Conservation (phyloP, 2,113 vertebrate species). For the Echinops telfairi region DNA sequence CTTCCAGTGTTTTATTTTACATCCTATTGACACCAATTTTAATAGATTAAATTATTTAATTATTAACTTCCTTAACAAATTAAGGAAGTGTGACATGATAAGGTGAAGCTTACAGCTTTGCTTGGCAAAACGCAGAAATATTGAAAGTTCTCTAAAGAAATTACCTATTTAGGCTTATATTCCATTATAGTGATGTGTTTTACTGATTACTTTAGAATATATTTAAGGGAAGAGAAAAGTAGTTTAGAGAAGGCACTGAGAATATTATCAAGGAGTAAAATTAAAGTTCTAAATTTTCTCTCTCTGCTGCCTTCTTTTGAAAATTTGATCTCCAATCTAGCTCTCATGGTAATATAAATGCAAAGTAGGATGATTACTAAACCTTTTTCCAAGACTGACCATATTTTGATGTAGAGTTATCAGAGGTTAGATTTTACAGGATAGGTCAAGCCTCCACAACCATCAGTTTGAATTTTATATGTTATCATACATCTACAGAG, state of each 20-base stretch:
- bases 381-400: slow-evolving; percentile 21
- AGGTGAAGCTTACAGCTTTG: not conserved
- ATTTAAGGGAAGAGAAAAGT: slow-evolving; percentile 8
- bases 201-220: slow-evolving; percentile 32
- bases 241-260: slow-evolving; percentile 38
- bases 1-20: too few relatives aligned
- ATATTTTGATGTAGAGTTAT: not conserved
- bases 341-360: slow-evolving; percentile 63
- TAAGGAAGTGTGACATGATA: not conserved
- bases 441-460: not conserved
- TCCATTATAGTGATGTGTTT: slow-evolving; percentile 16
- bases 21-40: too few relatives aligned
- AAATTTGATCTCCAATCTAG: slow-evolving; percentile 53
- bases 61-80: not conserved
- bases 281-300: not conserved
- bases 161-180: slow-evolving; percentile 7
- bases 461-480: not conserved
- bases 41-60: too few relatives aligned
- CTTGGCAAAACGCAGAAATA: not conserved
- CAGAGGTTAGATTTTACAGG: slow-evolving; percentile 39
- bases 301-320: slow-evolving; percentile 33
- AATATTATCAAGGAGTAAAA: slow-evolving; percentile 64
- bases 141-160: not conserved
- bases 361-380: slow-evolving; percentile 39
- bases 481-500: slow-evolving; percentile 27